phyloP scores from a whole-genome alignment of 1,140 invertebrate species.

The Tetragnatha versicolor region DNA sequence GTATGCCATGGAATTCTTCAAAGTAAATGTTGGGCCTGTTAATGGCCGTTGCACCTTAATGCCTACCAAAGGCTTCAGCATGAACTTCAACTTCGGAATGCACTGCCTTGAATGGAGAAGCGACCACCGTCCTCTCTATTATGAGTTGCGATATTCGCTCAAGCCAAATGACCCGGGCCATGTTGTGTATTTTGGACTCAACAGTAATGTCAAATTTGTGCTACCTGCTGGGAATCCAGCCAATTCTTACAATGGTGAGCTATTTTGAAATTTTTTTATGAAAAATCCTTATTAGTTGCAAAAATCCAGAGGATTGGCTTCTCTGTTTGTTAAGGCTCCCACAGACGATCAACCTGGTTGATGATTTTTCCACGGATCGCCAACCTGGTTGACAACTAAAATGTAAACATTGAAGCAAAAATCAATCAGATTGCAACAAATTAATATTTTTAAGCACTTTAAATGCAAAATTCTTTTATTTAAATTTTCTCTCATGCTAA shows the following conservation, averaged over 20 bases:
- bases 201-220: conserved; percentile 39
- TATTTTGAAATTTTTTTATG: no score
- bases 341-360: no score
- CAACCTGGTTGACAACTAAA: no score
- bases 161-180: background rate
- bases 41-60: conserved; percentile 52
- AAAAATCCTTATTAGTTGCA: no score
- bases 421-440: no score
- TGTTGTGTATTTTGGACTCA: conserved; percentile 48
- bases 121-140: conserved; percentile 14
- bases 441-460: no score
- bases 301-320: no score
- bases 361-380: no score
- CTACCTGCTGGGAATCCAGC: conserved; percentile 24
- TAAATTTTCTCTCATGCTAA: no score
- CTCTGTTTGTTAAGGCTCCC: no score
- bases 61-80: conserved; percentile 22
- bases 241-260: conserved; percentile 49
- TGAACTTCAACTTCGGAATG: conserved; percentile 30
- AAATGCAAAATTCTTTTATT: no score
- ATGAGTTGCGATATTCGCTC: conserved; percentile 43
- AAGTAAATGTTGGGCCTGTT: conserved; percentile 29
- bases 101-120: conserved; percentile 52
- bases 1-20: conserved; percentile 29
- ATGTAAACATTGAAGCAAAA: no score